Evolutionary conservation across 1,140 invertebrate genomes (phyloP).

Genomic region (Armadillidium nasatum): DNA sequence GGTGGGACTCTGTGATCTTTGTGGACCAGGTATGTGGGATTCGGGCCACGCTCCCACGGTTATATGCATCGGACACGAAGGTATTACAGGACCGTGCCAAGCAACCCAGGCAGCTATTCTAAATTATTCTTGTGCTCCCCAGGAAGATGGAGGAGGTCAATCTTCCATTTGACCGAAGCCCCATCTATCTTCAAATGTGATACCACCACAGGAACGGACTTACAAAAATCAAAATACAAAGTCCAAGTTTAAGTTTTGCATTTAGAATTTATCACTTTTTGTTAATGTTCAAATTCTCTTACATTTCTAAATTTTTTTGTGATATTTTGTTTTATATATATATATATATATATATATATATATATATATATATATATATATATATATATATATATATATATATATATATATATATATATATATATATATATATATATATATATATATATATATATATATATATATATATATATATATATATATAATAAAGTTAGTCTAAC

Average conservation of each 20-base stretch:
- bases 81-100: not conserved
- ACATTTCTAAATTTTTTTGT: not conserved
- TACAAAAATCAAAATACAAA: not conserved
- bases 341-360: constrained; percentile 6
- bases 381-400: constrained; percentile 21
- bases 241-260: not conserved
- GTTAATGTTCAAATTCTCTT: not conserved
- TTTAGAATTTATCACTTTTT: not conserved
- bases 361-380: constrained; percentile 16
- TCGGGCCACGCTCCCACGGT: constrained; percentile 64
- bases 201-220: too few relatives aligned
- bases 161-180: not conserved
- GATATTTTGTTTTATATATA: not conserved
- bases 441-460: too few relatives aligned
- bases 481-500: too few relatives aligned
- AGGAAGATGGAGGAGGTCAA: not conserved
- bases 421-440: not conserved
- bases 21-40: constrained; percentile 89
- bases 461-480: too few relatives aligned
- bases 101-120: not conserved
- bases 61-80: constrained; percentile 43
- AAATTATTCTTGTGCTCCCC: not conserved
- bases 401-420: constrained; percentile 17
- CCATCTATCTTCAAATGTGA: not conserved
- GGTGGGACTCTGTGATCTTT: constrained; percentile 75